These are phyloP conservation scores for Petrolisthes cinctipes DNA, from an alignment of 2,888 invertebrate genomes.

Conservation along the genomic window DNA sequence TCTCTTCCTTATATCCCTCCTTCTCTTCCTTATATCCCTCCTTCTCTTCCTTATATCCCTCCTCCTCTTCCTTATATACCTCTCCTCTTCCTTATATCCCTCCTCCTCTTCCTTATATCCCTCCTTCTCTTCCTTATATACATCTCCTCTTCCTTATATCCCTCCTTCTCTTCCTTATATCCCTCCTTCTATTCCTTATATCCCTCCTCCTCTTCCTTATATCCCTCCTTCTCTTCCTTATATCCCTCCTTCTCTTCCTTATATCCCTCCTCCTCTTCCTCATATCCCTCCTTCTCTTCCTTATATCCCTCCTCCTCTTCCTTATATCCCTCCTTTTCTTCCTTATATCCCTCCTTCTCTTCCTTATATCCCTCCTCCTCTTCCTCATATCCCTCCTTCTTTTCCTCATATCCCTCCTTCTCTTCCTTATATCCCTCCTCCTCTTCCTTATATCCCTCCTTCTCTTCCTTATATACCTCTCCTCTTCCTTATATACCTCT, in stretches of 20 bases:
- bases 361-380: neutral
- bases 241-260: neutral
- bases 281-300: too few relatives aligned
- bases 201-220: neutral
- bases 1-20: neutral
- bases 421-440: neutral
- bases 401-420: neutral
- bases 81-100: neutral
- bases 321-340: neutral
- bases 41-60: neutral
- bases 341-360: neutral
- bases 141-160: neutral
- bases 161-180: neutral
- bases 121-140: neutral
- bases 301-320: neutral
- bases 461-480: too few relatives aligned
- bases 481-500: too few relatives aligned
- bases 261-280: neutral
- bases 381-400: neutral
- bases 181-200: neutral
- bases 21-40: neutral
- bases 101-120: neutral
- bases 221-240: neutral
- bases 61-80: neutral
- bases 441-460: too few relatives aligned